Conservation (phyloP, 2,113 vertebrate genomes). For the Pituophis catenifer region DNA sequence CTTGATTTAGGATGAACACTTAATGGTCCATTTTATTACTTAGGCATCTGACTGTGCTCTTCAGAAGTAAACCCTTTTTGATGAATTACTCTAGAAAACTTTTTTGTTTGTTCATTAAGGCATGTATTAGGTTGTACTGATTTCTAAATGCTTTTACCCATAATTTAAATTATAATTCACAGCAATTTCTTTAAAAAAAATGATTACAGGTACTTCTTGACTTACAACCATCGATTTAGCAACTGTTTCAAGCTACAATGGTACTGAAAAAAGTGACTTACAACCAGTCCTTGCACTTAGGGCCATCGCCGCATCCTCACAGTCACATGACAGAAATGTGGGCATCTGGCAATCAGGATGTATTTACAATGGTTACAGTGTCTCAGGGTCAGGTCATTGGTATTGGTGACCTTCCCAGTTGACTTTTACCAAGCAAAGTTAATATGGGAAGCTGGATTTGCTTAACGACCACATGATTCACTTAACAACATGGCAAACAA, state of each 20-base stretch:
- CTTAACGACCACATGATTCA: background rate
- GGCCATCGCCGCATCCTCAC: too few relatives aligned
- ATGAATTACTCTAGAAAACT: slow-evolving; percentile 26
- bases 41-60: background rate
- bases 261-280: background rate
- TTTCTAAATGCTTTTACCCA: background rate
- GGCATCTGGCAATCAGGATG: background rate
- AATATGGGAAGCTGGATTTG: background rate
- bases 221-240: background rate
- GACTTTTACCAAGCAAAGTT: background rate
- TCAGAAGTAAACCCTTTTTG: background rate
- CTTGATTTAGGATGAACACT: slow-evolving; percentile 3
- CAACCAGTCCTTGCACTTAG: background rate
- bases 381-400: background rate
- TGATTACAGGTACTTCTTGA: slow-evolving; percentile 5
- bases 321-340: background rate
- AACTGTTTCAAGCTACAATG: background rate
- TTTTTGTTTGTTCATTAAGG: slow-evolving; percentile 6
- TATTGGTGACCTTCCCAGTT: background rate
- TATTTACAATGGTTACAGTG: background rate
- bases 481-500: background rate
- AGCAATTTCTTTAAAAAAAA: background rate
- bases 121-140: slow-evolving; percentile 7
- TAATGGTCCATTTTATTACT: slow-evolving; percentile 30
- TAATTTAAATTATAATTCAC: background rate